A percentile compares a stretch with the other conserved stretches of the same genome.
Evolutionary conservation across 2,113 vertebrate genomes (phyloP).

Genomic region (Cyanoramphus novaezelandiae): DNA sequence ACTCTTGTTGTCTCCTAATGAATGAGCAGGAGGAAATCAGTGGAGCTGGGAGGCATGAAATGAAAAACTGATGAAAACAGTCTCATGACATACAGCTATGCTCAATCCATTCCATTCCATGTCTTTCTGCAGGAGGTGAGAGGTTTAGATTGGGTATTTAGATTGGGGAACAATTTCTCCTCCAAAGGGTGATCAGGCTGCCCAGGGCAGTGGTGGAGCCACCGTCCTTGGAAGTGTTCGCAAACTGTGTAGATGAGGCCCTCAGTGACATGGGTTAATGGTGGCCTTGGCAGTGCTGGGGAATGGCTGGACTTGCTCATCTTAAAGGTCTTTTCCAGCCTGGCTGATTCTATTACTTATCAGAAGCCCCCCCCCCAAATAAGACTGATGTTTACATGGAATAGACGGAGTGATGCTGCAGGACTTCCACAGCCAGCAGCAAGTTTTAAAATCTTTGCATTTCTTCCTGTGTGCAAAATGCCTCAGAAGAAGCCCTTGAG

Average conservation of each 20-base stretch:
- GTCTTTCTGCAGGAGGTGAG: neutral
- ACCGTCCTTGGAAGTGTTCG: neutral
- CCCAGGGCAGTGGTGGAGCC: neutral
- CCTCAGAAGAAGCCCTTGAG: accelerated
- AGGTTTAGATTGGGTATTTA: neutral
- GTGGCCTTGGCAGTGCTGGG: neutral
- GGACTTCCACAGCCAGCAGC: neutral
- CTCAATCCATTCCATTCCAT: accelerated
- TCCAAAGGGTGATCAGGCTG: neutral
- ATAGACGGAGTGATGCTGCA: neutral
- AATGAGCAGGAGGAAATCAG: neutral
- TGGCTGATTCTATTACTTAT: neutral
- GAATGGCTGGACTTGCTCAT: neutral
- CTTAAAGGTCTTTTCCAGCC: neutral
- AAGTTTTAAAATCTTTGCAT: neutral
- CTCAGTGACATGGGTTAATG: neutral
- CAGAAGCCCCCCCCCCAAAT: accelerated
- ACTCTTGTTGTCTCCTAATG: neutral
- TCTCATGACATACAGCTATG: accelerated
- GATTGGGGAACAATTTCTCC: neutral
- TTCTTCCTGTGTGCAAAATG: neutral
- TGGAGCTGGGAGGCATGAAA: neutral
- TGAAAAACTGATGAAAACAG: neutral
- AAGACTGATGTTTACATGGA: neutral
- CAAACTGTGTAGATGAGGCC: neutral